Base-by-base conservation (phyloP, 2,888 invertebrate species). In the Altica lythri region DNA sequence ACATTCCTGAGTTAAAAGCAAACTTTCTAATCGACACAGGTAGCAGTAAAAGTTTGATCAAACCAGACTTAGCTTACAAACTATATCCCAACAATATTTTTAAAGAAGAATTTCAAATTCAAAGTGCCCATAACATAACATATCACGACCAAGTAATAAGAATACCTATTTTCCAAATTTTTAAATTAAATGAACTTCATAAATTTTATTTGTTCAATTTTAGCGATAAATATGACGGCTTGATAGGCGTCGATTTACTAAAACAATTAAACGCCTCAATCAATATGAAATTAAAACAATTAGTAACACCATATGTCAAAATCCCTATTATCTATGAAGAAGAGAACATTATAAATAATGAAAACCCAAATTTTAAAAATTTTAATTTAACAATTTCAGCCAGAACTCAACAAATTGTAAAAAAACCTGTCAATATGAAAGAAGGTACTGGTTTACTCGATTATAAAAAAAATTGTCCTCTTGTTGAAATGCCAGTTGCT, bases 281-380 rank as follows among this genome's bases (percentile, higher is more conserved):
- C 3, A 19, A 19, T 19, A 6, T 19, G 6, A 19, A 6, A 5
- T 19, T 6, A 19, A 19, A 19, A 19, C 3, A 5, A 19, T 5
- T 19, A 5, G 6, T 19, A 5, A 19, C 22, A 19, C 22, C 22
- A 5, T 19, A 13, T 10, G 38, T 38, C 2, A 12, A 19, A 18
- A 5, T 38, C 4, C 38, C 10, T n/a, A 38, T 19, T 17, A 13
- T 19, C n/a, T 38, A 34, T 13, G 34, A 34, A 13, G 34, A 34
- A 13, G 12, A 13, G 5, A 13, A 34, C 14, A 34, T 3, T 13
- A 6, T 5, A 19, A 19, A 3, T 19, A 19, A 19, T 19, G 4
- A 19, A 19, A 19, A 19, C 6, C 6, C 6, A 19, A 19, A 34
- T 5, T 2, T 34, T 13, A 3, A 3, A 34, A 13, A 4, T 4